Conservation (phyloP, 2,113 vertebrate genomes). For the Rhinolophus sinicus region DNA sequence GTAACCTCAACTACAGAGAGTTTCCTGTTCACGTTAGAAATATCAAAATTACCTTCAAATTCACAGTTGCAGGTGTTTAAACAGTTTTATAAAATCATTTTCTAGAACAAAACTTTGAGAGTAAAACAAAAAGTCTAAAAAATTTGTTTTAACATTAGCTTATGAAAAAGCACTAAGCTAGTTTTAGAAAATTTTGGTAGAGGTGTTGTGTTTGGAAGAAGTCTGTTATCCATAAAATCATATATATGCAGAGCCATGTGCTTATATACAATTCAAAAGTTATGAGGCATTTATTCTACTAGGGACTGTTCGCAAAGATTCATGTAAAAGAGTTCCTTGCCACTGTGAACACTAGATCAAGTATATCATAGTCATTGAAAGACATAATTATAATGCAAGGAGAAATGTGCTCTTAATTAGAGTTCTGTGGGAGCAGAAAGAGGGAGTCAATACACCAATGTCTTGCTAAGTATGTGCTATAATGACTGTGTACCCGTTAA, state of each 20-base stretch:
- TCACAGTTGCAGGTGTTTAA: conserved; percentile 42
- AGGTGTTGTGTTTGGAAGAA: not conserved
- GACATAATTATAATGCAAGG: not conserved
- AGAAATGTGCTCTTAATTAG: not conserved
- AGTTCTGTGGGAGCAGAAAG: not conserved
- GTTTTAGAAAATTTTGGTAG: conserved; percentile 39
- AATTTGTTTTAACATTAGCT: conserved; percentile 20
- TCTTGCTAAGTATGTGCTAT: not conserved
- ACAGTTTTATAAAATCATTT: conserved; percentile 51
- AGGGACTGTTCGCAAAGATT: not conserved
- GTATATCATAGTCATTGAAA: not conserved
- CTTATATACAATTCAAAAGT: not conserved
- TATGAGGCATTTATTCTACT: conserved; percentile 5
- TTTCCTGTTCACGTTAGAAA: conserved; percentile 26
- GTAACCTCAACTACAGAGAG: not conserved
- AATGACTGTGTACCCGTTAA: not conserved
- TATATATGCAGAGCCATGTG: not conserved
- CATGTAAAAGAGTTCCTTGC: not conserved
- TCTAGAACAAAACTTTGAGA: conserved; percentile 36
- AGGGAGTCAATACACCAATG: not conserved
- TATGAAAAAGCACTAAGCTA: not conserved
- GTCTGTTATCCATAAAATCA: not conserved
- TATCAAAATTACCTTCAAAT: conserved; percentile 43
- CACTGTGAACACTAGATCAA: not conserved
- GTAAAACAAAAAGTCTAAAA: conserved; percentile 39